These are phyloP conservation scores for Anguilla pacifica DNA, from an alignment of 2,797 vertebrate genomes.

Conservation along the genomic window DNA sequence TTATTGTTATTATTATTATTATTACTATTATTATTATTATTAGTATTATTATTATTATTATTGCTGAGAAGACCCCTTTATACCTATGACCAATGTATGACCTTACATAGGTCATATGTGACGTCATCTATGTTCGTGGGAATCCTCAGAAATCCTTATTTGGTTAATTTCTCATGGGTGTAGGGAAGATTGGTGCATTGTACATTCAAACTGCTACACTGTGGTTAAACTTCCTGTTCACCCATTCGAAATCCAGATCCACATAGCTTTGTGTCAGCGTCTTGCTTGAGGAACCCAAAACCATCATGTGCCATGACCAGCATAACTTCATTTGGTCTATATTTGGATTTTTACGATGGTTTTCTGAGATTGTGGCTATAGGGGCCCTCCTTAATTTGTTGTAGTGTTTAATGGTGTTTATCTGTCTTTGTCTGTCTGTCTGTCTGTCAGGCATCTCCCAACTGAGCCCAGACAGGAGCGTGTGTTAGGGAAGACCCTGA, in stretches of 20 bases:
- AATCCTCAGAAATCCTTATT: background rate
- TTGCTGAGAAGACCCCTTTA: background rate
- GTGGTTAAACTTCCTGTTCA: background rate
- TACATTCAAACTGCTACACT: background rate
- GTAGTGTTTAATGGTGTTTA: background rate
- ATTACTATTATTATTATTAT: no score
- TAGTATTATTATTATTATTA: no score
- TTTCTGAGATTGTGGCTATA: background rate
- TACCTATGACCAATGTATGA: background rate
- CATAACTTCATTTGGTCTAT: background rate
- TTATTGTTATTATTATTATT: background rate
- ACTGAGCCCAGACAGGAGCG: conserved; percentile 47
- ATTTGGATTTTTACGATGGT: background rate
- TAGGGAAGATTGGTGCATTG: background rate
- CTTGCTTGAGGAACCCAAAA: background rate
- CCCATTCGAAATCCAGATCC: background rate
- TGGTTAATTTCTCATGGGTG: background rate
- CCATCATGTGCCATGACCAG: background rate
- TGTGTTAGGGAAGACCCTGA: conserved; percentile 50
- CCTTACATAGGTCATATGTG: background rate
- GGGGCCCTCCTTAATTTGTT: background rate
- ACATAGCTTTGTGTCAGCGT: background rate
- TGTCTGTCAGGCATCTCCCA: conserved; percentile 62
- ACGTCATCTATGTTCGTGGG: background rate
- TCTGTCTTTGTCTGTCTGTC: conserved; percentile 28